A percentile compares a stretch with the other conserved stretches of the same genome.
These are phyloP conservation scores for Athrips mouffetella DNA, from an alignment of 2,888 invertebrate genomes.

Conservation along the genomic window DNA sequence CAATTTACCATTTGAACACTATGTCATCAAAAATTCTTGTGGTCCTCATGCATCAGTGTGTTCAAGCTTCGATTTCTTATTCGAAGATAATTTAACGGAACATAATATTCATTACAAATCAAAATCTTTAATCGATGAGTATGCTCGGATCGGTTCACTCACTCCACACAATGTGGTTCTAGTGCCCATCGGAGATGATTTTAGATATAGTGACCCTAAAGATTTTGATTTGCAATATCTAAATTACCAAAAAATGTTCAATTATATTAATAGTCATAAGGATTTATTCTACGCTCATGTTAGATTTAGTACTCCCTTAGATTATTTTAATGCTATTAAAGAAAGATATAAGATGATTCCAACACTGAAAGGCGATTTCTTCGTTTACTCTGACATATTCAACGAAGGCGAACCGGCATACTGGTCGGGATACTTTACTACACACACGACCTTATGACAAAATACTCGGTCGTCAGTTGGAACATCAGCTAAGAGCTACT, in stretches of 20 bases:
- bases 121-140: constrained; percentile 91
- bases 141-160: constrained; percentile 91
- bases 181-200: constrained; percentile 97
- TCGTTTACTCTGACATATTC: constrained; percentile 96
- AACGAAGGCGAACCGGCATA: constrained; percentile 95
- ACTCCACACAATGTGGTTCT: constrained; percentile 95
- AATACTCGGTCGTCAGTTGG: constrained; percentile 89
- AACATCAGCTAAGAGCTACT: constrained; percentile 87
- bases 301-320: constrained; percentile 92
- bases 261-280: constrained; percentile 90
- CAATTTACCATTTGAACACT: constrained; percentile 97
- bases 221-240: constrained; percentile 97
- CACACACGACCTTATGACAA: constrained; percentile 92
- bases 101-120: constrained; percentile 92
- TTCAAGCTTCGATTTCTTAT: constrained; percentile 90
- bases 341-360: constrained; percentile 84
- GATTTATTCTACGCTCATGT: constrained; percentile 86
- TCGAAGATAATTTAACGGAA: constrained; percentile 90
- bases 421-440: constrained; percentile 98
- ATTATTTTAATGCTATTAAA: constrained; percentile 90
- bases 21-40: constrained; percentile 97
- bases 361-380: constrained; percentile 94
- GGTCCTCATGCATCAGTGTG: constrained; percentile 96
- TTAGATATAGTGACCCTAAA: constrained; percentile 91
- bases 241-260: constrained; percentile 93